Evolutionary conservation across 2,888 invertebrate species (phyloP).

Genomic region (Trachelus troglodyta): DNA sequence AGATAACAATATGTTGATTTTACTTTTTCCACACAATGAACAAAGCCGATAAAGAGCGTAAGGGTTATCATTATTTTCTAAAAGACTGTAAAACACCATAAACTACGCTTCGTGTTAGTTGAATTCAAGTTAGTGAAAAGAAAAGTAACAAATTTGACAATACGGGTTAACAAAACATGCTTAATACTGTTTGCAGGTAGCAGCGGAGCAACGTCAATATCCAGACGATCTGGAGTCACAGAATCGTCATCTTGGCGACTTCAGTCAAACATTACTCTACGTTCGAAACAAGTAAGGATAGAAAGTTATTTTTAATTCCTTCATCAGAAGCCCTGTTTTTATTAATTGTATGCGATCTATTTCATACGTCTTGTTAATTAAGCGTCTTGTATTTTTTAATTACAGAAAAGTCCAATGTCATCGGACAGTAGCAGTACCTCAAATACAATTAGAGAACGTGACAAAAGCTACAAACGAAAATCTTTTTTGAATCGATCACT

Average conservation of each 20-base stretch:
- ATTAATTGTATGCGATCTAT: not conserved
- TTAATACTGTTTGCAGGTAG: not conserved
- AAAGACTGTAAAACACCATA: not conserved
- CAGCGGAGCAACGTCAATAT: constrained; percentile 1
- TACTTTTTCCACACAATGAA: not conserved
- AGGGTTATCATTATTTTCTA: not conserved
- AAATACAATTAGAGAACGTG: constrained; percentile 63
- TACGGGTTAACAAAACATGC: not conserved
- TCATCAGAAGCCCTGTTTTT: not conserved
- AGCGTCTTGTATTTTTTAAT: constrained; percentile 18
- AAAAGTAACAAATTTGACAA: not conserved
- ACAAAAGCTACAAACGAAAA: constrained; percentile 75
- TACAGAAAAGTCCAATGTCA: constrained; percentile 55
- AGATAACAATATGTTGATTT: not conserved
- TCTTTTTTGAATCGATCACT: constrained; percentile 73
- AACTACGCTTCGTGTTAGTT: not conserved
- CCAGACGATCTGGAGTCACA: constrained; percentile 35
- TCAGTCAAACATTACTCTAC: constrained; percentile 36
- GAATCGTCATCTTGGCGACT: constrained; percentile 36
- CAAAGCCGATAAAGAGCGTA: not conserved
- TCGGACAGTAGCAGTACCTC: constrained; percentile 39
- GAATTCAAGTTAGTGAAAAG: not conserved
- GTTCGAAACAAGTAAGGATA: constrained; percentile 36
- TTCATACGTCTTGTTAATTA: not conserved
- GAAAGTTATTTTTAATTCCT: not conserved